phyloP scores from a whole-genome alignment of 1,140 invertebrate genomes.

The Homalodisca vitripennis region DNA sequence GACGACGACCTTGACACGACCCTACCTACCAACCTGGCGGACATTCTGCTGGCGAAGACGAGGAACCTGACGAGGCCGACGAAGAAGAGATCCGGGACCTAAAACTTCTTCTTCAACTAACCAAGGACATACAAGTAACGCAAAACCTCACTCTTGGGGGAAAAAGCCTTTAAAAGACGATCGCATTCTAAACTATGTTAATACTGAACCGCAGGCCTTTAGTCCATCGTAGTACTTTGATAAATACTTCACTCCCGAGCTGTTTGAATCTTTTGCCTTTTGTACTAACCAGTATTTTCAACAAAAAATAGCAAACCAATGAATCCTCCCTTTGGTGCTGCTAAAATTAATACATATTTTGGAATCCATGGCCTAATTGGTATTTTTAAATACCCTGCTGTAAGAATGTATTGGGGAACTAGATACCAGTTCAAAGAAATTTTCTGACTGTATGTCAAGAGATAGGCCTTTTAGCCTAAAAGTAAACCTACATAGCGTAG shows the following conservation, averaged over 20 bases:
- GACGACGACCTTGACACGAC: no score
- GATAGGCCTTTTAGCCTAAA: slow-evolving; percentile 19
- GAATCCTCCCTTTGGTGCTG: not conserved
- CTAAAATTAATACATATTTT: not conserved
- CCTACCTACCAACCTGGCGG: no score
- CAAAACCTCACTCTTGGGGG: no score
- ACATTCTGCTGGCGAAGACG: no score
- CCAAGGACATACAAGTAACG: no score
- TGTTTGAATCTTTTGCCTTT: not conserved
- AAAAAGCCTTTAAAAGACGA: no score
- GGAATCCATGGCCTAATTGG: slow-evolving; percentile 18
- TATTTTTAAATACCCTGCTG: slow-evolving; percentile 4
- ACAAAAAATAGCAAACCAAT: not conserved
- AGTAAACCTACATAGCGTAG: slow-evolving; percentile 18
- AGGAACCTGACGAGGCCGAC: no score
- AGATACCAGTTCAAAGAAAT: not conserved
- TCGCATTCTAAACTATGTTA: no score
- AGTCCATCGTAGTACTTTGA: not conserved
- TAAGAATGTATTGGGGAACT: slow-evolving; percentile 28
- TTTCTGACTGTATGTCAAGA: slow-evolving; percentile 18
- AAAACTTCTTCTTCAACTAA: no score
- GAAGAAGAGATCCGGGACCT: no score
- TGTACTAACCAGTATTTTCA: not conserved
- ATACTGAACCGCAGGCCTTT: no score
- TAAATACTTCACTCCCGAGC: not conserved